Evolutionary conservation across 2,797 vertebrate species (phyloP).

Genomic region (Acropternis orthonyx): DNA sequence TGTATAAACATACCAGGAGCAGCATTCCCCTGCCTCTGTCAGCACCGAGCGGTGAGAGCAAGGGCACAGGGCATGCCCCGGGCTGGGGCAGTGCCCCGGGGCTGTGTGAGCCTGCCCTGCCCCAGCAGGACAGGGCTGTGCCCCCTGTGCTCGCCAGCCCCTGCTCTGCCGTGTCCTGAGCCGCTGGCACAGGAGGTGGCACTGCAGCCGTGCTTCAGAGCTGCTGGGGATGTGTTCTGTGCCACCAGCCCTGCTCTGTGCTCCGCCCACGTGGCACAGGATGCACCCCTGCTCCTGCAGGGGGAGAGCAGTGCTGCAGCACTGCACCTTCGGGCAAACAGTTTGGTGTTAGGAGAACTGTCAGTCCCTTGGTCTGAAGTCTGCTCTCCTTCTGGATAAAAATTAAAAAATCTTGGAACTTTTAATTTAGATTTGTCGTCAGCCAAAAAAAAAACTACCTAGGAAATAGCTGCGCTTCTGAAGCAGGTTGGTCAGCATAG

Average conservation of each 20-base stretch:
- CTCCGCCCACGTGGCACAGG: not conserved
- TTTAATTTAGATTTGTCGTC: not conserved
- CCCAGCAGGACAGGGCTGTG: not conserved
- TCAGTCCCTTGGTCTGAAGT: not conserved
- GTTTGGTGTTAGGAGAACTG: accelerated
- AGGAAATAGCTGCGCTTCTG: not conserved
- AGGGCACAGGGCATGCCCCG: not conserved
- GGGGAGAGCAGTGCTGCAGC: not conserved
- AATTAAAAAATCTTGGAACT: not conserved
- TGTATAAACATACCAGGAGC: not conserved
- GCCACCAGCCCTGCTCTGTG: not conserved
- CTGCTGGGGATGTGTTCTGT: not conserved
- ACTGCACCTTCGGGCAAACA: not conserved
- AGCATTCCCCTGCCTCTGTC: not conserved
- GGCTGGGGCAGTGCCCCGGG: not conserved
- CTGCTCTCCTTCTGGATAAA: not conserved
- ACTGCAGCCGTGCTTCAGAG: not conserved
- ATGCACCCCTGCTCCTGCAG: not conserved
- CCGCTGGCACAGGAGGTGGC: not conserved
- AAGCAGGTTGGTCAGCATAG: not conserved
- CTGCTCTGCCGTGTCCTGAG: not conserved
- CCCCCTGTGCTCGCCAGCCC: not conserved
- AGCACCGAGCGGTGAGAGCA: not conserved
- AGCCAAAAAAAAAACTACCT: not conserved
- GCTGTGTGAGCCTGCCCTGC: not conserved